Conservation (phyloP, 2,888 invertebrate species). For the Corbicula japonica region DNA sequence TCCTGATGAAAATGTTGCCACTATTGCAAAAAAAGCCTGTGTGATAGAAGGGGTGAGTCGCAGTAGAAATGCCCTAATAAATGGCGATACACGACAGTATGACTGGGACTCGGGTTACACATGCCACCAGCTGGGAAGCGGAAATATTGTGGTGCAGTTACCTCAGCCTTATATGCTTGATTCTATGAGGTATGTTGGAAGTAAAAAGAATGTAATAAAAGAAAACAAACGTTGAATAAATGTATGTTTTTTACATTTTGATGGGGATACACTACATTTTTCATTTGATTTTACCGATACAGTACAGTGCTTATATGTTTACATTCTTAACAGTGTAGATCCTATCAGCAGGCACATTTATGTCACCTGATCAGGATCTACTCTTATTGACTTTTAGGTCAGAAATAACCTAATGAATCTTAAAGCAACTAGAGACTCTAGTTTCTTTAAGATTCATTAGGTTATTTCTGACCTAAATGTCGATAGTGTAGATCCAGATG, state of each 20-base stretch:
- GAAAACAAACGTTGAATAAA: too few relatives aligned
- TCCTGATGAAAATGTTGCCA: constrained; percentile 96
- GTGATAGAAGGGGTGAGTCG: constrained; percentile 98
- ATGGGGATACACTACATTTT: neutral
- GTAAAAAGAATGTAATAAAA: too few relatives aligned
- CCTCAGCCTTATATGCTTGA: constrained; percentile 98
- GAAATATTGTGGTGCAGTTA: constrained; percentile 97
- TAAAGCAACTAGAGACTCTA: too few relatives aligned
- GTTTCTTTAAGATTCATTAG: too few relatives aligned
- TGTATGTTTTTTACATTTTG: neutral
- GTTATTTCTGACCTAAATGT: too few relatives aligned
- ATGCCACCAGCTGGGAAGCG: constrained; percentile 94
- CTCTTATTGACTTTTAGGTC: too few relatives aligned
- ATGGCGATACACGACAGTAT: constrained; percentile 97
- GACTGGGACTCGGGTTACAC: constrained; percentile 99
- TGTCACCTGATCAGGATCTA: neutral
- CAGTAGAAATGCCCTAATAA: constrained; percentile 96
- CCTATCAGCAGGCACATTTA: neutral
- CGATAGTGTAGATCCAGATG: neutral
- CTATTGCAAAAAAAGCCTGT: constrained; percentile 94
- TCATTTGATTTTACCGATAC: neutral
- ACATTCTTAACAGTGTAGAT: neutral
- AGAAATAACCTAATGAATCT: too few relatives aligned
- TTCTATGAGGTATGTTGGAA: constrained; percentile 90
- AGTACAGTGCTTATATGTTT: neutral